phyloP scores from a whole-genome alignment of 2,113 vertebrate species.

The Hippocampus guttulatus region DNA sequence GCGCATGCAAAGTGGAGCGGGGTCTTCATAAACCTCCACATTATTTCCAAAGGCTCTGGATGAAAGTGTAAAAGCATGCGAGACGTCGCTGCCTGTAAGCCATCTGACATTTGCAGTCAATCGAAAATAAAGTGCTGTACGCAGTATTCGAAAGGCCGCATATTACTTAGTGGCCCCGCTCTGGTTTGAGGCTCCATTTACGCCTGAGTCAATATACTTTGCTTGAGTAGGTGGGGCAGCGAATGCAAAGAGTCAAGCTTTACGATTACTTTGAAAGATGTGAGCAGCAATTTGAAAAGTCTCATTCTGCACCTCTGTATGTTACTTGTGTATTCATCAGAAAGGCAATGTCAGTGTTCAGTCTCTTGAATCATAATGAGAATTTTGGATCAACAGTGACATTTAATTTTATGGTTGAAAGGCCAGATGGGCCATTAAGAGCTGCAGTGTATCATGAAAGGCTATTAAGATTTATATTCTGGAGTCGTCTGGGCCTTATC shows the following conservation, averaged over 20 bases:
- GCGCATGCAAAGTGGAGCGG: conserved; percentile 20
- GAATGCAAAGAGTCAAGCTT: conserved; percentile 4
- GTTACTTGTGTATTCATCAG: conserved; percentile 57
- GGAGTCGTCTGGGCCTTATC: conserved; percentile 33
- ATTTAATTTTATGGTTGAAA: conserved; percentile 57
- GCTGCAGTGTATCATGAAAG: conserved; percentile 46
- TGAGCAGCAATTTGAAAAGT: conserved; percentile 33
- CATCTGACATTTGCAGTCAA: conserved; percentile 57
- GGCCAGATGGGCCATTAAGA: conserved; percentile 44
- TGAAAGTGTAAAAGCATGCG: conserved; percentile 22
- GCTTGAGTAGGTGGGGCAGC: conserved; percentile 35
- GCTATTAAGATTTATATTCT: conserved; percentile 55
- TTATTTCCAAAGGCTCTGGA: conserved; percentile 23
- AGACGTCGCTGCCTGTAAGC: conserved; percentile 14
- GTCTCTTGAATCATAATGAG: conserved; percentile 46
- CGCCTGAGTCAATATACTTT: conserved; percentile 10
- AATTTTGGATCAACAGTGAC: conserved; percentile 39
- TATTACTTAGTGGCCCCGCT: background rate
- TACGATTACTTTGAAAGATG: background rate
- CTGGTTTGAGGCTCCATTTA: background rate
- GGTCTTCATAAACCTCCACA: conserved; percentile 33
- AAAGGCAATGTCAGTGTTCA: conserved; percentile 33
- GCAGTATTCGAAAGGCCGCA: conserved; percentile 34
- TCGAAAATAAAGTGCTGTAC: conserved; percentile 23
- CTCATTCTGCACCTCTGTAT: conserved; percentile 26